A percentile compares a stretch with the other conserved stretches of the same genome.
Conservation (phyloP, 2,888 invertebrate genomes). For the Amiota mariae region DNA sequence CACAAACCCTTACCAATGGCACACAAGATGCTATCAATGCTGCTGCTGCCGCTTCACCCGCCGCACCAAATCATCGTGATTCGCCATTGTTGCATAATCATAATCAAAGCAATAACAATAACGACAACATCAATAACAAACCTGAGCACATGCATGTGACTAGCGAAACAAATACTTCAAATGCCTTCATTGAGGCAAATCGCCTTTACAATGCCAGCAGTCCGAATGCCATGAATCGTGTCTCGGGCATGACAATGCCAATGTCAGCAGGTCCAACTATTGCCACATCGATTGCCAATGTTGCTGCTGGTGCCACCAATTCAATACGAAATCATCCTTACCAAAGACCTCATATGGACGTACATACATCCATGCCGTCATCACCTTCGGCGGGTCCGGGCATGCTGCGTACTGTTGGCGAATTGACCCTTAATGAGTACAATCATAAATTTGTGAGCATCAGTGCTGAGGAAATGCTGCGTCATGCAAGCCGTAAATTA, state of each 20-base stretch:
- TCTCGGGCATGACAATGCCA: constrained; percentile 34
- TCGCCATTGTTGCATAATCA: constrained; percentile 21
- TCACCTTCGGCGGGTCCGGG: constrained; percentile 50
- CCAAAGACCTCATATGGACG: constrained; percentile 55
- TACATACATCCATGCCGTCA: constrained; percentile 57
- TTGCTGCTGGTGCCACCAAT: constrained; percentile 45
- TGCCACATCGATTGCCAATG: constrained; percentile 47
- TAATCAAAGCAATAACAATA: constrained; percentile 13
- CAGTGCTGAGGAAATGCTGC: constrained; percentile 65
- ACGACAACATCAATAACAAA: constrained; percentile 10
- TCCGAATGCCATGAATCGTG: constrained; percentile 24
- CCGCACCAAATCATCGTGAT: constrained; percentile 42
- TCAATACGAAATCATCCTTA: constrained; percentile 51
- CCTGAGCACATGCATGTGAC: constrained; percentile 10
- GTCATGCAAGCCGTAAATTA: constrained; percentile 69
- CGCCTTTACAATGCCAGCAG: constrained; percentile 25
- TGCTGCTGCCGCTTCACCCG: constrained; percentile 47
- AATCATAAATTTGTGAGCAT: constrained; percentile 67
- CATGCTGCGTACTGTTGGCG: constrained; percentile 67
- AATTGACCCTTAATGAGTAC: constrained; percentile 73
- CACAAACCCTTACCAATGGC: constrained; percentile 33
- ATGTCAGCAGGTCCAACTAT: constrained; percentile 37
- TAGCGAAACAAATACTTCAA: constrained; percentile 21
- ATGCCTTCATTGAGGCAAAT: constrained; percentile 38
- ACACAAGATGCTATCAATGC: constrained; percentile 3